A percentile compares a stretch with the other conserved stretches of the same genome.
Conservation (phyloP, 2,113 vertebrate species). For the Tonatia bakeri region DNA sequence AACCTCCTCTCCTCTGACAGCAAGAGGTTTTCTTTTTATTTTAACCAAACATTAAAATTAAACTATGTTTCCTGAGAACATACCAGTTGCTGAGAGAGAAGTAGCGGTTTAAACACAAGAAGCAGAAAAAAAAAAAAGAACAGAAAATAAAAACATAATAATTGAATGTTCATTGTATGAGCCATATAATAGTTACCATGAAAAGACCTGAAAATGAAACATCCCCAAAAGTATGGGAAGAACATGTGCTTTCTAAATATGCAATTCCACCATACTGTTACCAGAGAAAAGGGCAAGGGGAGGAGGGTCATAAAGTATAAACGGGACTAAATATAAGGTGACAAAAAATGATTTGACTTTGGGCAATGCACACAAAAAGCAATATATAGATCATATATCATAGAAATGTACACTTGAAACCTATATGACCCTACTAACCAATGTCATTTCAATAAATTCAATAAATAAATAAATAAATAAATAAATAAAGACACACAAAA, state of each 20-base stretch:
- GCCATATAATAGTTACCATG: neutral
- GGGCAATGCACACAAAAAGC: no score
- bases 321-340: no score
- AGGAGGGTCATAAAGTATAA: no score
- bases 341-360: no score
- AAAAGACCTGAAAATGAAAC: neutral
- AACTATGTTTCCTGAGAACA: neutral
- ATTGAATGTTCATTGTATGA: neutral
- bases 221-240: neutral
- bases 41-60: constrained; percentile 33
- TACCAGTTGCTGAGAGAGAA: neutral
- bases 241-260: neutral
- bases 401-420: no score
- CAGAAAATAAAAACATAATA: neutral
- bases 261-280: neutral
- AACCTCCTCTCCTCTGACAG: no score
- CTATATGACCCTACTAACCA: no score
- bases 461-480: no score
- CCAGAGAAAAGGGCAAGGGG: no score
- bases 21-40: neutral
- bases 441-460: no score
- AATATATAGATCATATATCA: no score
- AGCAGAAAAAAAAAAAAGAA: neutral
- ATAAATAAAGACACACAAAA: no score
- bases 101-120: neutral